Evolutionary conservation across 2,113 vertebrate genomes (phyloP), one percentile per base, ranked within the genome.

Genomic region (Gnathonemus longibarbis): DNA sequence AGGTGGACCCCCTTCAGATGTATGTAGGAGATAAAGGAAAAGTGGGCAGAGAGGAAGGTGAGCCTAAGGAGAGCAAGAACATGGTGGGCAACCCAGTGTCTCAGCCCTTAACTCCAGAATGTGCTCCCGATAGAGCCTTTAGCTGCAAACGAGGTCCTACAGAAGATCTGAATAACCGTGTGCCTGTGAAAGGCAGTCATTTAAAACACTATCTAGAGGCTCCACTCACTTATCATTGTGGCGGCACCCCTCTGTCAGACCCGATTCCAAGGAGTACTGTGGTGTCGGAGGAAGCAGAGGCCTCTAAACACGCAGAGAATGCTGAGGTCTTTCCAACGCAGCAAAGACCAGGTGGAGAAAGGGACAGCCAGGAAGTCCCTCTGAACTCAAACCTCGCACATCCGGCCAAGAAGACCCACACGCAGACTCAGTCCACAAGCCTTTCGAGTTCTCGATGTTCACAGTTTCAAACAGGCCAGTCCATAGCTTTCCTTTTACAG

Each of bases 1-100:
- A 99, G 98, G 98, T 99, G 97, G 97, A 99, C 97, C 96, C 97
- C 96, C 97, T 97, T 92, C 96, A 97, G 94, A 98, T 98, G 93
- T 92, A 97, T 96, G 96, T 97, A 95, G 96, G 96, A 96, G 95
- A 97, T 96, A 94, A 94, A 94, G 94, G 94, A 93, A 94, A 94
- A 91, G 95, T 96, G 94, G 96, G 94, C 94, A 95, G 93, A 96
- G 94, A 95, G 92, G 95, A 94, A 93, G 92, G 95, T 93, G 94
- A 95, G 95, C 94, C 92, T 89, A 94, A 92, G 93, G 94, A 95
- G 92, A 95, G 94, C 84, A 92, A 96, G 91, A 94, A 93, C 91
- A 95, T 96, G 91, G 95, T 96, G 93, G 95, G 95, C 1, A 97
- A 97, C 88, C 94, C 96, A 91, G 93, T 50, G 21, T 62, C 96